Evolutionary conservation across 2,113 vertebrate species (phyloP).

Genomic region (Gasterosteus nipponicus): DNA sequence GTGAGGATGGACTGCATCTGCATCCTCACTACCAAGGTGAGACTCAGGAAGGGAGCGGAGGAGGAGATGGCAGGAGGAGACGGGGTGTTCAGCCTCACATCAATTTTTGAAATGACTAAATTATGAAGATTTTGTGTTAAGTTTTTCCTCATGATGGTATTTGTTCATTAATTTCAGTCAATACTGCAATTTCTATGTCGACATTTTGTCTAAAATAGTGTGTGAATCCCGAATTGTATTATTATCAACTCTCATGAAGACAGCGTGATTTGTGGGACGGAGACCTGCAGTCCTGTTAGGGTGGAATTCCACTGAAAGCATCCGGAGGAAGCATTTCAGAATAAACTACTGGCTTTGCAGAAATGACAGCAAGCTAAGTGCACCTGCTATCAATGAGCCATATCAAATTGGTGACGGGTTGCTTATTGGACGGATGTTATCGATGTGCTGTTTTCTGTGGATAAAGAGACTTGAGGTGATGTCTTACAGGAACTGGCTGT

Average conservation of each 20-base stretch:
- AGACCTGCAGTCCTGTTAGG: background rate
- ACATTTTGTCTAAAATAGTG: background rate
- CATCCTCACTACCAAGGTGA: constrained; percentile 79
- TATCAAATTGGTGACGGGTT: constrained; percentile 1
- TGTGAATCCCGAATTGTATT: background rate
- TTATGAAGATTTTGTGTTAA: background rate
- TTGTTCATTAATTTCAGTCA: background rate
- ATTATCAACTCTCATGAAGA: background rate
- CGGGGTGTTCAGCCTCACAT: background rate
- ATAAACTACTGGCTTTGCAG: background rate
- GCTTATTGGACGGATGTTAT: background rate
- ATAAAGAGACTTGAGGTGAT: constrained; percentile 15
- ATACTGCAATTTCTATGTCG: background rate
- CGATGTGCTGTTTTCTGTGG: constrained; percentile 12
- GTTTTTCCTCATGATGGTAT: background rate
- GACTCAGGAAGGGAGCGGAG: constrained; percentile 10
- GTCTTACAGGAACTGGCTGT: constrained; percentile 26
- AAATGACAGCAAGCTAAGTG: background rate
- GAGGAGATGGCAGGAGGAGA: background rate
- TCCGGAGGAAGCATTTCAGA: background rate
- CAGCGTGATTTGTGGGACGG: background rate
- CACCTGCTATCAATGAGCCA: constrained; percentile 6
- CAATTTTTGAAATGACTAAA: background rate
- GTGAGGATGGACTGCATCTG: constrained; percentile 77
- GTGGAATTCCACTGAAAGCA: background rate